Conservation (phyloP, 2,888 invertebrate species). For the Theristus sp. region DNA sequence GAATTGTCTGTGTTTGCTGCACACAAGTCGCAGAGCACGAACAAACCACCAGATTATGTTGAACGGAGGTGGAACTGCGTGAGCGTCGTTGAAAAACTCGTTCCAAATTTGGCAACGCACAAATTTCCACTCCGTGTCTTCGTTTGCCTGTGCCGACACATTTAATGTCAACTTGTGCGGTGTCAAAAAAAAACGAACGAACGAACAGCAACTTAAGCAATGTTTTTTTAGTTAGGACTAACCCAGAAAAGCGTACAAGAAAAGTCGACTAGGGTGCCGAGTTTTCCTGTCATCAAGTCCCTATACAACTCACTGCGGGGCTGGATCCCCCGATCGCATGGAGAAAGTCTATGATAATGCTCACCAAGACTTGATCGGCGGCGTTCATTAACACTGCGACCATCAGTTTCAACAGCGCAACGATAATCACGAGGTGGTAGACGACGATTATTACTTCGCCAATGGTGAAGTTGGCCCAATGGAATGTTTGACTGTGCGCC, state of each 20-base stretch:
- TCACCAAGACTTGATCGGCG: conserved; percentile 17
- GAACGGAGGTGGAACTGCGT: conserved; percentile 19
- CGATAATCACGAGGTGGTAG: conserved; percentile 17
- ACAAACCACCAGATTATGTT: conserved; percentile 11
- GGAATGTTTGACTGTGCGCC: conserved; percentile 6
- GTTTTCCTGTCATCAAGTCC: too few relatives aligned
- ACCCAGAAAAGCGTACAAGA: too few relatives aligned
- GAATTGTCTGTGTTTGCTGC: background rate
- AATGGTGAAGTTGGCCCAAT: too few relatives aligned
- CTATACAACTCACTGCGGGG: too few relatives aligned
- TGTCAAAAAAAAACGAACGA: too few relatives aligned
- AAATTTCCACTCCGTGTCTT: conserved; percentile 22
- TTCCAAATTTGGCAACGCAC: conserved; percentile 15
- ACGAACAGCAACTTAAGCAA: too few relatives aligned
- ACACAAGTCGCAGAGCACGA: background rate
- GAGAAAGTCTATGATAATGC: too few relatives aligned
- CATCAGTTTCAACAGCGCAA: conserved; percentile 20
- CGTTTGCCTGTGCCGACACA: conserved; percentile 20
- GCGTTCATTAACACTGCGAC: conserved; percentile 17
- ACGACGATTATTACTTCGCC: conserved; percentile 9
- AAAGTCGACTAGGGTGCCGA: too few relatives aligned
- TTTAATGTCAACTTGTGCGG: too few relatives aligned
- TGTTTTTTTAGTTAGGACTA: too few relatives aligned
- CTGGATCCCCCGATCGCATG: too few relatives aligned
- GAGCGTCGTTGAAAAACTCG: conserved; percentile 14